Evolutionary conservation across 1,140 invertebrate species (phyloP).

Genomic region (Caenorhabditis tropicalis): DNA sequence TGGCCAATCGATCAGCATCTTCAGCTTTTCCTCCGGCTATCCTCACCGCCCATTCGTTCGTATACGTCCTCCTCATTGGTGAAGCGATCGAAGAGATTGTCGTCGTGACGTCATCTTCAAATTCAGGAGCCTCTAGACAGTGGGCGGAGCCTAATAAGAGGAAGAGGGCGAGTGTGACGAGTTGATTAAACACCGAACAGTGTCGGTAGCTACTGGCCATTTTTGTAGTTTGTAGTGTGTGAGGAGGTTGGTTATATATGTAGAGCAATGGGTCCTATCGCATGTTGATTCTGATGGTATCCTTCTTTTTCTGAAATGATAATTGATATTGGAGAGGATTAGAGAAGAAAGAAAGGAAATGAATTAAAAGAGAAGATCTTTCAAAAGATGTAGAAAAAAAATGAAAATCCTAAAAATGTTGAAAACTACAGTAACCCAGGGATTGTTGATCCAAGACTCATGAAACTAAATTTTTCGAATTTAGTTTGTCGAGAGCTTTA

Average conservation of each 20-base stretch:
- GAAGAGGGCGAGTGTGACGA: not conserved
- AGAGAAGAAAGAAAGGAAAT: not conserved
- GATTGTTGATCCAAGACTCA: too few species aligned
- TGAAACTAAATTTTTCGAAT: too few species aligned
- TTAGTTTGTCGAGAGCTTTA: too few species aligned
- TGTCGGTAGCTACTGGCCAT: not conserved
- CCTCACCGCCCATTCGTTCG: constrained; percentile 69
- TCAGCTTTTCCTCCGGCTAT: constrained; percentile 62
- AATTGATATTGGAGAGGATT: not conserved
- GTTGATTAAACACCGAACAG: not conserved
- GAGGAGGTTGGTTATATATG: not conserved
- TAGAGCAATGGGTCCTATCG: not conserved
- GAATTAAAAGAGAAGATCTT: too few species aligned
- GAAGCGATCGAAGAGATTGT: constrained; percentile 37
- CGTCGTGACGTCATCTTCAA: constrained; percentile 32
- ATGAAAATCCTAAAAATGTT: too few species aligned
- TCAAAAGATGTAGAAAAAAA: too few species aligned
- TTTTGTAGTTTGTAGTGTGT: not conserved
- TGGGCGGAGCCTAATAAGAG: not conserved
- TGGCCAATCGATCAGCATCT: constrained; percentile 65
- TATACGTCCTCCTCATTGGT: constrained; percentile 56
- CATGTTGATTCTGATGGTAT: not conserved
- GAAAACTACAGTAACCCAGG: too few species aligned
- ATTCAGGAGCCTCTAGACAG: not conserved
- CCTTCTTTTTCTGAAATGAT: too few species aligned